Percentiles rank a stretch among this genome's conserved stretches.
phyloP scores from a whole-genome alignment of 2,797 vertebrate species.

The Betta splendens region DNA sequence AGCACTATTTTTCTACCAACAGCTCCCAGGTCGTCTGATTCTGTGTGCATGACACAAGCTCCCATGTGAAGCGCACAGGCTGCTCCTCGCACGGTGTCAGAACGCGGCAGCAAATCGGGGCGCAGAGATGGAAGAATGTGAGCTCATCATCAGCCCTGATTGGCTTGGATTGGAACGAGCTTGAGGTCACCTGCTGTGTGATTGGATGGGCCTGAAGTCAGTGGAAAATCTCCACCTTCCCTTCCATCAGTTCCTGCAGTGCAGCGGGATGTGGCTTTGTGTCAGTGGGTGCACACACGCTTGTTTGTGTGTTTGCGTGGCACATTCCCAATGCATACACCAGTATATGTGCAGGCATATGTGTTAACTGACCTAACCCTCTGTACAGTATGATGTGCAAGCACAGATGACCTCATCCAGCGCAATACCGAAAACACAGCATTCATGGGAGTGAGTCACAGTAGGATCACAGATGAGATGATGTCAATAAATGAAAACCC shows the following conservation, averaged over 20 bases:
- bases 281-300: conserved; percentile 13
- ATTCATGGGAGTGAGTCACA: conserved; percentile 62
- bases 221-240: conserved; percentile 65
- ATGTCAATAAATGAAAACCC: conserved; percentile 43
- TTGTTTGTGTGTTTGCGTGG: conserved; percentile 4
- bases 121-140: conserved; percentile 53
- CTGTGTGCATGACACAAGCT: conserved; percentile 75
- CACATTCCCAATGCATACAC: conserved; percentile 5
- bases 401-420: conserved; percentile 63
- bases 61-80: conserved; percentile 78
- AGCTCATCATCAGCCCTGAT: conserved; percentile 78
- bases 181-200: conserved; percentile 71
- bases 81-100: conserved; percentile 73
- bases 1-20: conserved; percentile 82
- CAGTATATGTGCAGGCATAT: neutral
- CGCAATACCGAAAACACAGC: conserved; percentile 45
- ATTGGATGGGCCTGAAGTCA: conserved; percentile 77
- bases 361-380: conserved; percentile 25
- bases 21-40: conserved; percentile 78
- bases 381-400: conserved; percentile 42
- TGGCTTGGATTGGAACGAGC: conserved; percentile 72
- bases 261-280: conserved; percentile 37
- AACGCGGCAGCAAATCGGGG: conserved; percentile 81
- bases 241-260: conserved; percentile 57
- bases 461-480: conserved; percentile 54